Base-by-base conservation (phyloP, 92 coral and sea anemone species). In the Palythoa heliodiscus region DNA sequence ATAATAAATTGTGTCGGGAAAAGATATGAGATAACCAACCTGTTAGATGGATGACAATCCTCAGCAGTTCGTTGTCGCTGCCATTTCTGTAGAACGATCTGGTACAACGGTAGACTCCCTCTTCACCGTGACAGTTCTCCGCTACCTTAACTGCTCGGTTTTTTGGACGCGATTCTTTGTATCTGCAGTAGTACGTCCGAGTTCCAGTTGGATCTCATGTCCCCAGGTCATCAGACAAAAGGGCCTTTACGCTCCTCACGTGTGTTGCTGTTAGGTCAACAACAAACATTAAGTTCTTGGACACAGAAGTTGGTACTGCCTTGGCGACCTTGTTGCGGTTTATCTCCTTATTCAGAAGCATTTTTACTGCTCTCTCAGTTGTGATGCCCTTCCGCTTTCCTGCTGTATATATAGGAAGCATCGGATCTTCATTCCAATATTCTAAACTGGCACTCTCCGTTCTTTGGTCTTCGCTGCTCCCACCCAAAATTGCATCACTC, bases 151-250 rank as follows among this genome's bases (percentile, higher is more conserved):
- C 55, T 20, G 75, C 83, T 9, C 43, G 67, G 22, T 29, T 74
- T 38, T 76, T 67, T 47, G 71, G 71, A 19, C 84, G 69, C 25
- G 87, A 72, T 61, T 77, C 88, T 73, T 73, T 73, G 77, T 73
- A 73, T 43, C 54, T 85, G 86, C 38, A 85, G 87, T 77, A 70
- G 68, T 69, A 84, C 55, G 86, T 85, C 85, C 82, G 86, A 24
- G 92, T 89, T 70, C 92, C 92, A 19, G 86, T 89, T 73, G 73
- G 86, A 63, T 50, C 74, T 89, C 89, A 89, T 35, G 77, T 70
- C 73, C 92, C 87, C 77, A 84, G 70, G 23, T 89, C 92, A 72
- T 84, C 92, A 11, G 87, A 82, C 78, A 85, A 64, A 72, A 88
- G 87, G 43, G 52, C 79, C 58, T 84, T 88, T 73, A 88, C 76